Conservation (phyloP, 2,888 invertebrate species). For the Ophraella communa region DNA sequence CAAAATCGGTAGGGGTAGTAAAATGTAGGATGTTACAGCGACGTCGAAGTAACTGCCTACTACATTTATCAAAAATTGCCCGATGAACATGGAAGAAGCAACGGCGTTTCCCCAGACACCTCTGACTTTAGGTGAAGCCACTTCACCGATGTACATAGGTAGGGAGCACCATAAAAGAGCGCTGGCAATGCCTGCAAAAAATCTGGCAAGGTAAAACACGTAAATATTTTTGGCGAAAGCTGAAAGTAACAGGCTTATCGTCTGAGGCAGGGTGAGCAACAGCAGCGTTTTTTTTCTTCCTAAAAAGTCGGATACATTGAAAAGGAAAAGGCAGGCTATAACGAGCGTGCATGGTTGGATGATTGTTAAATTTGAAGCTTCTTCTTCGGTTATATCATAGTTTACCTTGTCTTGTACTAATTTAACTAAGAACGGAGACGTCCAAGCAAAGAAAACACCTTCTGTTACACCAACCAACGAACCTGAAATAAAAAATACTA, state of each 20-base stretch:
- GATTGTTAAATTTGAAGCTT: conserved; percentile 52
- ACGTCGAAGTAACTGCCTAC: conserved; percentile 30
- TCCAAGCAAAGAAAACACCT: conserved; percentile 42
- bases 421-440: conserved; percentile 51
- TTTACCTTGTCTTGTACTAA: conserved; percentile 44
- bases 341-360: conserved; percentile 36
- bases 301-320: conserved; percentile 45
- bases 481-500: conserved; percentile 21
- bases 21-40: conserved; percentile 61
- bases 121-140: conserved; percentile 22
- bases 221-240: conserved; percentile 42
- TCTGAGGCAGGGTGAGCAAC: conserved; percentile 46
- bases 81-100: conserved; percentile 1
- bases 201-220: conserved; percentile 47
- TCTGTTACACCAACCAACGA: neutral
- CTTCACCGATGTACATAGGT: conserved; percentile 27
- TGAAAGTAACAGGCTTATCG: conserved; percentile 42
- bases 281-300: conserved; percentile 51
- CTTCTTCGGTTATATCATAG: conserved; percentile 47
- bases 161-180: conserved; percentile 38
- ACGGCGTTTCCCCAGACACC: conserved; percentile 24
- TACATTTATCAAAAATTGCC: conserved; percentile 13
- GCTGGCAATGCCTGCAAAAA: conserved; percentile 44
- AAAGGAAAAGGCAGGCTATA: conserved; percentile 43
- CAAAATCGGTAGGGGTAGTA: conserved; percentile 64